These are phyloP conservation scores for Helleia helle DNA, from an alignment of 2,888 invertebrate genomes.

Conservation along the genomic window DNA sequence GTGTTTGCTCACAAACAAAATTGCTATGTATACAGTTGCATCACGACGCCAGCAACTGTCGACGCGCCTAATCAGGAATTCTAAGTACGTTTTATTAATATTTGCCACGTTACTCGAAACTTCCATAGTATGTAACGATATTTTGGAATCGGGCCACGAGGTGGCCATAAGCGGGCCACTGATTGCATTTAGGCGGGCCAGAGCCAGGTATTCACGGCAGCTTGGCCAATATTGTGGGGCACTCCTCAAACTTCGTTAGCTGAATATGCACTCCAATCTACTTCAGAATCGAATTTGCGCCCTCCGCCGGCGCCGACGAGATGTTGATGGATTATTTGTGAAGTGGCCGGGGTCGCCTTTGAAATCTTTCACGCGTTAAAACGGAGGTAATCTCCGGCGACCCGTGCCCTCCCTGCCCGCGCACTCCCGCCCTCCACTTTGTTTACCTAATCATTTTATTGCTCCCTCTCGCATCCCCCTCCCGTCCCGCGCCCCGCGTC, in stretches of 20 bases:
- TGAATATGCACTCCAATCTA: slow-evolving; percentile 67
- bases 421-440: slow-evolving; percentile 34
- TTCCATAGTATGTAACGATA: neutral
- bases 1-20: too few relatives aligned
- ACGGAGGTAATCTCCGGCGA: slow-evolving; percentile 63
- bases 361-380: slow-evolving; percentile 72
- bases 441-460: slow-evolving; percentile 69
- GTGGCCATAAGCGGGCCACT: slow-evolving; percentile 3
- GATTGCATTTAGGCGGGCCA: neutral
- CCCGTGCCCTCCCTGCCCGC: slow-evolving; percentile 20
- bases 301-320: slow-evolving; percentile 37
- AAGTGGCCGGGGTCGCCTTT: slow-evolving; percentile 63
- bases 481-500: too few relatives aligned
- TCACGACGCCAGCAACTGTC: too few relatives aligned
- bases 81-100: too few relatives aligned
- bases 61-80: too few relatives aligned
- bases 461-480: slow-evolving; percentile 28
- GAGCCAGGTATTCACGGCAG: slow-evolving; percentile 1
- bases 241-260: slow-evolving; percentile 50
- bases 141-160: neutral
- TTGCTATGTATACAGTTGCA: too few relatives aligned
- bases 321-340: slow-evolving; percentile 70
- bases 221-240: slow-evolving; percentile 14
- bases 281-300: slow-evolving; percentile 57
- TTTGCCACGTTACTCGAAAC: too few relatives aligned